phyloP scores from a whole-genome alignment of 2,113 vertebrate genomes.

The Pachypanchax playfairii region DNA sequence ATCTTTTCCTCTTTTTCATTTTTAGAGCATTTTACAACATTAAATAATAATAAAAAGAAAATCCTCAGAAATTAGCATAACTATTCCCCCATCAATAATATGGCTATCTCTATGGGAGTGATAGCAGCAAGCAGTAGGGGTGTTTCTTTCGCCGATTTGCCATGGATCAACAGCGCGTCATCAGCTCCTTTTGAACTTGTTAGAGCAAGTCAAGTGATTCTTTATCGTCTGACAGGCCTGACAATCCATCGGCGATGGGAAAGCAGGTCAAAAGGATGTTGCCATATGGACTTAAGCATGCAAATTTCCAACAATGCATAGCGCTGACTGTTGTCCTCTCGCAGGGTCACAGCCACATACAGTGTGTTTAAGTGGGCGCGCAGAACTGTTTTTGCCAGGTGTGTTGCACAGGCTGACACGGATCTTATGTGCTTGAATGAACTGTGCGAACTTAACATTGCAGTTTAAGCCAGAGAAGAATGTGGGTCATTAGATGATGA shows the following conservation, averaged over 20 bases:
- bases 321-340: constrained; percentile 49
- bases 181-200: constrained; percentile 97
- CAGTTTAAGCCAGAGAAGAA: neutral
- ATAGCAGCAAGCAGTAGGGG: constrained; percentile 91
- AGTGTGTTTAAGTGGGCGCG: constrained; percentile 24
- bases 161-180: constrained; percentile 94
- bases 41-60: constrained; percentile 81
- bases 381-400: constrained; percentile 27
- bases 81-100: constrained; percentile 92
- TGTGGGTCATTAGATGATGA: neutral
- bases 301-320: constrained; percentile 87
- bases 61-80: constrained; percentile 91
- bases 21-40: constrained; percentile 89
- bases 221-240: constrained; percentile 95
- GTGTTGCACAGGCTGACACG: constrained; percentile 25
- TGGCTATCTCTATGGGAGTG: constrained; percentile 94
- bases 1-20: constrained; percentile 75
- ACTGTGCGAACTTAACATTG: neutral
- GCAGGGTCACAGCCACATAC: constrained; percentile 71
- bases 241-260: constrained; percentile 93
- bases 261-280: constrained; percentile 97
- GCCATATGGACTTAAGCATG: constrained; percentile 94
- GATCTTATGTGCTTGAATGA: neutral
- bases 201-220: constrained; percentile 99
- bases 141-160: constrained; percentile 96